phyloP scores from a whole-genome alignment of 2,113 vertebrate species.

The Thoracochromis brauschi region DNA sequence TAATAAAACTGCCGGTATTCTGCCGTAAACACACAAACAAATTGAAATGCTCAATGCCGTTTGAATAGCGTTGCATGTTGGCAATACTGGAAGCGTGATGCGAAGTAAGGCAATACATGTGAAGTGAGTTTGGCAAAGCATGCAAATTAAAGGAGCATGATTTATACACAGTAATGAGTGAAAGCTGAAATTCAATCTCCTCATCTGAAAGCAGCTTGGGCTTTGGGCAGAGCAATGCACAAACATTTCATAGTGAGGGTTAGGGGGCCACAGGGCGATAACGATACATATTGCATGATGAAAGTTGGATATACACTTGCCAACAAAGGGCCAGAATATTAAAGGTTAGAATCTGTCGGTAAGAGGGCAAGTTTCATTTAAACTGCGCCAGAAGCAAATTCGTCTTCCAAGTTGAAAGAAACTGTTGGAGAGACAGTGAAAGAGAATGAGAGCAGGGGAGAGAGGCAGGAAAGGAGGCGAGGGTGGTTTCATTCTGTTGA shows the following conservation, averaged over 20 bases:
- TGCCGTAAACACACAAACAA: slow-evolving; percentile 24
- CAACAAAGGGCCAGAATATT: slow-evolving; percentile 65
- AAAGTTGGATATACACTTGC: slow-evolving; percentile 63
- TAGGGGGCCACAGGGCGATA: slow-evolving; percentile 23
- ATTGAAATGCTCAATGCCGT: background rate
- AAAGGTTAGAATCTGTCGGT: slow-evolving; percentile 64
- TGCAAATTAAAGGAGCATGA: slow-evolving; percentile 4
- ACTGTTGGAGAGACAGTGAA: background rate
- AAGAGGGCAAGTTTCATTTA: slow-evolving; percentile 71
- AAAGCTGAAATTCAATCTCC: slow-evolving; percentile 27
- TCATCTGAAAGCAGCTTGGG: background rate
- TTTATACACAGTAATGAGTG: slow-evolving; percentile 18
- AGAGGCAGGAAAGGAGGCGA: background rate
- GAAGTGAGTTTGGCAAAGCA: background rate
- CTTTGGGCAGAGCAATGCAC: background rate
- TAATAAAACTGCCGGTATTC: slow-evolving; percentile 12
- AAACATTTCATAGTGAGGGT: slow-evolving; percentile 31
- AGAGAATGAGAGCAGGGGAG: background rate
- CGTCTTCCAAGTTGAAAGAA: slow-evolving; percentile 37
- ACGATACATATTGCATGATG: slow-evolving; percentile 58
- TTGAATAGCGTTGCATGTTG: background rate
- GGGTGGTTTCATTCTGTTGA: slow-evolving; percentile 49
- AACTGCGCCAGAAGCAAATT: slow-evolving; percentile 65
- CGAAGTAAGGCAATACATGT: background rate
- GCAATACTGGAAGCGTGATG: background rate